Conservation (phyloP, 1,140 invertebrate species). For the Drosophila watanabei region DNA sequence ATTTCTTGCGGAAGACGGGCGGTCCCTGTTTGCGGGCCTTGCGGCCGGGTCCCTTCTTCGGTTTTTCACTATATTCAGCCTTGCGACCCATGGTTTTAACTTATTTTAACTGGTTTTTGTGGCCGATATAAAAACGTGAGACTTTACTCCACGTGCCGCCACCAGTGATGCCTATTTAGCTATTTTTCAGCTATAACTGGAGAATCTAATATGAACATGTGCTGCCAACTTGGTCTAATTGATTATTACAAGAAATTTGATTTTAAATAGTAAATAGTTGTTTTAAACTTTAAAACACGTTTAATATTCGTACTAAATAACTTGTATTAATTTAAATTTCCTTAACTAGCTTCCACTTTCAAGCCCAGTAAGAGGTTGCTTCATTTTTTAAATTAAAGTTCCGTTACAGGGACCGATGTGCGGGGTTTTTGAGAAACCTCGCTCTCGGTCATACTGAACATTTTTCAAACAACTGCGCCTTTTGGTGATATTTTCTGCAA, state of each 20-base stretch:
- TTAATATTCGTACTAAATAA: not conserved
- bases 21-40: slow-evolving; percentile 94
- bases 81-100: slow-evolving; percentile 92
- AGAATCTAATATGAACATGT: too few species aligned
- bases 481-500: not conserved
- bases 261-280: not conserved
- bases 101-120: slow-evolving; percentile 24
- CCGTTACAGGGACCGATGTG: not conserved
- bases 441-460: not conserved
- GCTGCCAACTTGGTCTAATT: not conserved
- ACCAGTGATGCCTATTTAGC: too few species aligned
- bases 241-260: too few species aligned
- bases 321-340: too few species aligned
- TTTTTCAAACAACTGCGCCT: slow-evolving; percentile 21
- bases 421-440: not conserved
- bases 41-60: slow-evolving; percentile 93
- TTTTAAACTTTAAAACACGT: not conserved
- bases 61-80: slow-evolving; percentile 91
- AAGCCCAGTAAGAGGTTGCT: not conserved
- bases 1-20: slow-evolving; percentile 88
- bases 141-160: slow-evolving; percentile 36
- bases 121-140: slow-evolving; percentile 38
- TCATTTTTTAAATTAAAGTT: not conserved
- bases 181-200: too few species aligned
- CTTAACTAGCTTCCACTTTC: not conserved